phyloP scores from a whole-genome alignment of 2,797 vertebrate genomes.

The Spinus olivaceus region DNA sequence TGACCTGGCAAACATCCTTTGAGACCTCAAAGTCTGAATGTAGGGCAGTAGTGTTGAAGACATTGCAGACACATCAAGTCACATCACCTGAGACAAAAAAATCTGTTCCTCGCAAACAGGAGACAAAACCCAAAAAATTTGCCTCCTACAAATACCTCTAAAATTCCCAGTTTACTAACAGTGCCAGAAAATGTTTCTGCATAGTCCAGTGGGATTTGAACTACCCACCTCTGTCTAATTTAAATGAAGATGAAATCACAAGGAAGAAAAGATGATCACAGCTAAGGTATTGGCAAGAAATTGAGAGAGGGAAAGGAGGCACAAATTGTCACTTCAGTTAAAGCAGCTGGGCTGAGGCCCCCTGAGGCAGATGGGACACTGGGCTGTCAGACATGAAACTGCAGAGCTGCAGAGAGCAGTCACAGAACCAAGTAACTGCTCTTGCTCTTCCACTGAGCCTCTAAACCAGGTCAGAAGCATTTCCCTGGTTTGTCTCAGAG shows the following conservation, averaged over 20 bases:
- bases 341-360: neutral
- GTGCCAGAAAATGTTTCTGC: neutral
- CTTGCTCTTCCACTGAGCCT: neutral
- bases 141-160: neutral
- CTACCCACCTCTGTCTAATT: neutral
- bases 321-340: neutral
- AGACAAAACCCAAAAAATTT: neutral
- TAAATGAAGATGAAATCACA: neutral
- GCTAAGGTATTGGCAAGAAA: neutral
- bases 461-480: neutral
- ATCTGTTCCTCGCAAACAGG: neutral
- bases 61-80: neutral
- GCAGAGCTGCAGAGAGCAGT: neutral
- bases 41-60: neutral
- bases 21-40: neutral
- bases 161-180: neutral
- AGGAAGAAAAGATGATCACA: neutral
- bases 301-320: neutral
- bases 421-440: neutral
- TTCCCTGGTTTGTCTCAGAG: neutral
- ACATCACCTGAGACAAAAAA: neutral
- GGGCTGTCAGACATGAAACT: neutral
- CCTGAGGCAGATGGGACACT: neutral
- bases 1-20: neutral
- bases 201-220: neutral